phyloP scores from a whole-genome alignment of 2,888 invertebrate genomes.

The Lasioglossum leucozonium region DNA sequence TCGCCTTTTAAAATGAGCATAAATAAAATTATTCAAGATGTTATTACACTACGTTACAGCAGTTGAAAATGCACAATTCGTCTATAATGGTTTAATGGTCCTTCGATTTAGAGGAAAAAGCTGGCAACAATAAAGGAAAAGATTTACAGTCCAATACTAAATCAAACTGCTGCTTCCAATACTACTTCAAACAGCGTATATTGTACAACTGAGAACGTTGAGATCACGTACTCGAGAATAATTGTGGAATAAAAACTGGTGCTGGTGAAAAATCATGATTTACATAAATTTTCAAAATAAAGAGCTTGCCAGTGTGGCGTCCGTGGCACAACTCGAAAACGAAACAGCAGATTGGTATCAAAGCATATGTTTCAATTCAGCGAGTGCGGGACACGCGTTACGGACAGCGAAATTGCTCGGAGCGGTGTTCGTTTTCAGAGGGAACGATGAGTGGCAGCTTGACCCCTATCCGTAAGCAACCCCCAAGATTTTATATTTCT shows the following conservation, averaged over 20 bases:
- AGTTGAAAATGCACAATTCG: too few relatives aligned
- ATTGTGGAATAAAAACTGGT: too few relatives aligned
- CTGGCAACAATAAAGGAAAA: neutral
- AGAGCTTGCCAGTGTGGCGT: neutral
- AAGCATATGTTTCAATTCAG: neutral
- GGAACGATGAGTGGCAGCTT: conserved; percentile 30
- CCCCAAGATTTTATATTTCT: conserved; percentile 24
- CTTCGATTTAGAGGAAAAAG: neutral
- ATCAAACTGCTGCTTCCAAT: neutral
- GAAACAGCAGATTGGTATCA: neutral
- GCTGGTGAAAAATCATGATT: too few relatives aligned
- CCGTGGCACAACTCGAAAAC: neutral
- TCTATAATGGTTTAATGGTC: too few relatives aligned
- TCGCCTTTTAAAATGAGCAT: too few relatives aligned
- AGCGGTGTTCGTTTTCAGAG: conserved; percentile 22
- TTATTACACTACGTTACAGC: too few relatives aligned
- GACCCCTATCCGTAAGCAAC: conserved; percentile 17
- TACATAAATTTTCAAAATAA: neutral
- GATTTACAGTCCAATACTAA: neutral
- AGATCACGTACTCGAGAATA: neutral
- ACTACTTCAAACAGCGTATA: neutral
- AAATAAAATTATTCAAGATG: too few relatives aligned
- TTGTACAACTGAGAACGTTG: neutral
- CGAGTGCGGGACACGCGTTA: neutral
- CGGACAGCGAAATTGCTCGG: neutral